A percentile compares a stretch with the other conserved stretches of the same genome.
Evolutionary conservation across 2,888 invertebrate species (phyloP).

Genomic region (Polyommatus iphigenia): DNA sequence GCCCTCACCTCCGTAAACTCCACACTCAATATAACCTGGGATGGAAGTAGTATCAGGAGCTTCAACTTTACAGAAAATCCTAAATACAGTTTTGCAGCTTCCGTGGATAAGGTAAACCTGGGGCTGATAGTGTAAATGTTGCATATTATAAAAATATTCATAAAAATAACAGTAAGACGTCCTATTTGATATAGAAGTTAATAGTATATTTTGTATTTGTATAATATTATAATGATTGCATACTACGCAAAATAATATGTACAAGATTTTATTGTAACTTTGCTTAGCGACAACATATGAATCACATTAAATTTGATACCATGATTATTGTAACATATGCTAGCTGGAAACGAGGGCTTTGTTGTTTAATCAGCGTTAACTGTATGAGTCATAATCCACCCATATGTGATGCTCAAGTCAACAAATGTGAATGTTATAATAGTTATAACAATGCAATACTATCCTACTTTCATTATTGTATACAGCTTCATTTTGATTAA

Average conservation of each 20-base stretch:
- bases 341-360: background rate
- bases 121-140: background rate
- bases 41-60: conserved; percentile 51
- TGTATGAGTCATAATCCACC: background rate
- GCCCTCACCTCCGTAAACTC: conserved; percentile 72
- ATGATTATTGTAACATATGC: conserved; percentile 11
- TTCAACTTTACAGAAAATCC: conserved; percentile 70
- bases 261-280: background rate
- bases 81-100: conserved; percentile 80
- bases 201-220: background rate
- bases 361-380: conserved; percentile 17
- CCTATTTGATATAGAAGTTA: too few relatives aligned
- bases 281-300: background rate
- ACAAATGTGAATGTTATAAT: background rate
- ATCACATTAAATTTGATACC: background rate
- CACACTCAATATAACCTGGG: conserved; percentile 75
- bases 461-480: background rate
- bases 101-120: conserved; percentile 80
- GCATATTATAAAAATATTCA: background rate
- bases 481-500: background rate
- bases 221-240: background rate
- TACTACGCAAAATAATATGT: background rate
- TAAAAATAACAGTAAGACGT: too few relatives aligned
- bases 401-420: background rate
- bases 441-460: background rate